Base-by-base conservation (phyloP, 2,888 invertebrate species). In the Anoplius nigerrimus region DNA sequence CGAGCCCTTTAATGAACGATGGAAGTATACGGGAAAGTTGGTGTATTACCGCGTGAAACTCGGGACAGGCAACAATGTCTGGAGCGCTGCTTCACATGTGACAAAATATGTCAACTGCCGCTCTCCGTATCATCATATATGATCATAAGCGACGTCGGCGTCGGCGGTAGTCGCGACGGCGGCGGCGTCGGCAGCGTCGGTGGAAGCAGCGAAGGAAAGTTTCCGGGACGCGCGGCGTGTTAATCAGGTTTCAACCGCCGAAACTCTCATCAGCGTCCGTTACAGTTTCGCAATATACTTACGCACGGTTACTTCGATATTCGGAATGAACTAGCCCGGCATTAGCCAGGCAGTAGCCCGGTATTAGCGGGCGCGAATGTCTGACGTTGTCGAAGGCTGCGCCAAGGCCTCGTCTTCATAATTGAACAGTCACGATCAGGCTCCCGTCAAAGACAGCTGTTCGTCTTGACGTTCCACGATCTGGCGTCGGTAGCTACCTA, bases 11-110 rank as follows among this genome's bases (percentile, higher is more conserved):
- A 63, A 62, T 61, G 58, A 66, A 52, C 59, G 62, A 68, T 62
- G 66, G 63, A 68, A 63, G 63, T 59, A 56, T 57, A 62, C 53
- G 51, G 27, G 61, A 34, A 60, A 66, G 66, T 69, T 69, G 60
- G 52, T 67, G 46, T 57, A 67, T 62, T 67, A 27, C 45, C 75
- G 66, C 71, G 76, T 67, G 66, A 73, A 78, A 78, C 76, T 72
- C 62, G 62, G 61, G 69, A 76, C 77, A 16, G 55, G 16, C 8
- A 55, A 72, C 34, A 34, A 34, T 34, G 34, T 34, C 34, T 34
- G 34, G 11, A 34, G 34, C 34, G 34, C 71, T 71, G 71, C 66
- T 55, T 48, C 67, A 62, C 58, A 27, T 60, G 60, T 58, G 18
- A 61, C 57, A 55, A 46, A 22, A 43, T 45, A 6, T 22, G 48